Evolutionary conservation across 1,140 invertebrate genomes (phyloP).

Genomic region (Wasmannia auropunctata): DNA sequence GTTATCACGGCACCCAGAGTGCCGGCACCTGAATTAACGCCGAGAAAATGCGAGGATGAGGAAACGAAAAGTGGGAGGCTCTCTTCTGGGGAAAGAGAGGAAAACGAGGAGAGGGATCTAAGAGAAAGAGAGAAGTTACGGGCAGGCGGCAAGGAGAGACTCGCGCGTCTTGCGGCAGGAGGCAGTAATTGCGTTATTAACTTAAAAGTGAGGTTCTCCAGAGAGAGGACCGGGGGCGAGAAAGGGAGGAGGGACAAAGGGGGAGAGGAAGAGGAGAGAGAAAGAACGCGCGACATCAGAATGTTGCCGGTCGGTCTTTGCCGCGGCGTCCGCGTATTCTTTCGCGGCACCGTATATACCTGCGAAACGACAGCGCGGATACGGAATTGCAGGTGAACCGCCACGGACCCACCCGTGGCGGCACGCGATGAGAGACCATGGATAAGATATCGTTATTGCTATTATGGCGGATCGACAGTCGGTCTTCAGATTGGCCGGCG

Average conservation of each 20-base stretch:
- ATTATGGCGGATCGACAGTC: conserved; percentile 57
- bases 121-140: not conserved
- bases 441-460: conserved; percentile 59
- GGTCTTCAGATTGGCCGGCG: conserved; percentile 38
- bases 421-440: conserved; percentile 61
- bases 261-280: not conserved
- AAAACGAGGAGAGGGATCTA: conserved; percentile 10
- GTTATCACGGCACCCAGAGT: conserved; percentile 33
- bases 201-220: conserved; percentile 79
- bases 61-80: conserved; percentile 4
- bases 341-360: conserved; percentile 48
- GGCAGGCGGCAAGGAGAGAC: conserved; percentile 52
- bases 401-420: conserved; percentile 53
- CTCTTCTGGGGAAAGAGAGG: conserved; percentile 59
- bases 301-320: conserved; percentile 41
- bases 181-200: conserved; percentile 83
- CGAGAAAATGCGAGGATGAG: conserved; percentile 41
- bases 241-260: not conserved
- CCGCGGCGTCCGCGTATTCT: conserved; percentile 40
- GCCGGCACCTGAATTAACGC: conserved; percentile 55
- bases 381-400: conserved; percentile 49
- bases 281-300: conserved; percentile 73
- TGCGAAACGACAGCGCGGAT: conserved; percentile 63
- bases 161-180: conserved; percentile 69
- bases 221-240: conserved; percentile 14